These are phyloP conservation scores for Rhombomys opimus DNA, from an alignment of 2,113 vertebrate species.

Conservation along the genomic window DNA sequence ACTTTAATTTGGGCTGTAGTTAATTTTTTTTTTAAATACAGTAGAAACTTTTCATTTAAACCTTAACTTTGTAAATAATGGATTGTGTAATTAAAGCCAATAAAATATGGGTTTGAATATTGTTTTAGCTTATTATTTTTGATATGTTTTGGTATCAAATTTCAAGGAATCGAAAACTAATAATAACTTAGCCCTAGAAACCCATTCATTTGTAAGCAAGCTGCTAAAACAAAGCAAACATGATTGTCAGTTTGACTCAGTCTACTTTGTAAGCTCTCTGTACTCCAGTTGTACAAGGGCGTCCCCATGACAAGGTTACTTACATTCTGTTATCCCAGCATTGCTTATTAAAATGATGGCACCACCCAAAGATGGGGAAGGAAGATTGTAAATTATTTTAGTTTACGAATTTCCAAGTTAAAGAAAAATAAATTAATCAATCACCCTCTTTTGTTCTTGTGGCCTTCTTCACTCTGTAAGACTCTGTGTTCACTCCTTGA, in stretches of 20 bases:
- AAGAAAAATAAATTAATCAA: conserved; percentile 75
- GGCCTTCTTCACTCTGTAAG: conserved; percentile 90
- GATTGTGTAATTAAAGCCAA: conserved; percentile 87
- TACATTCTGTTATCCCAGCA: conserved; percentile 69
- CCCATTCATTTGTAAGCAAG: conserved; percentile 82
- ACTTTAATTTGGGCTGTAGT: conserved; percentile 86
- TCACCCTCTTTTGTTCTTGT: conserved; percentile 89
- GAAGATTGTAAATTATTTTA: conserved; percentile 79
- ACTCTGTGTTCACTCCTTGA: conserved; percentile 87
- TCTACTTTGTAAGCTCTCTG: conserved; percentile 82
- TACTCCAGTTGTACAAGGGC: conserved; percentile 69
- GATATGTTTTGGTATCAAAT: conserved; percentile 86
- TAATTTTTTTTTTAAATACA: conserved; percentile 77
- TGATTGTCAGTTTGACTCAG: conserved; percentile 76
- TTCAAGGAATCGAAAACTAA: conserved; percentile 80
- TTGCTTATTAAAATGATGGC: conserved; percentile 77
- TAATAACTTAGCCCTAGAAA: conserved; percentile 77
- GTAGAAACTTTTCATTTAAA: conserved; percentile 86
- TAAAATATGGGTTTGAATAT: conserved; percentile 86
- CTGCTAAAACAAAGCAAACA: conserved; percentile 80
- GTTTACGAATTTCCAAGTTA: conserved; percentile 82
- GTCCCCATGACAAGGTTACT: conserved; percentile 68
- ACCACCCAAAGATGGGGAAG: conserved; percentile 86
- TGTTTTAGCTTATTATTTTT: conserved; percentile 88
- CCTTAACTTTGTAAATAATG: conserved; percentile 88